Percentiles rank a stretch among this genome's conserved stretches.
phyloP scores from a whole-genome alignment of 1,140 invertebrate species.

The Bemisia tabaci region DNA sequence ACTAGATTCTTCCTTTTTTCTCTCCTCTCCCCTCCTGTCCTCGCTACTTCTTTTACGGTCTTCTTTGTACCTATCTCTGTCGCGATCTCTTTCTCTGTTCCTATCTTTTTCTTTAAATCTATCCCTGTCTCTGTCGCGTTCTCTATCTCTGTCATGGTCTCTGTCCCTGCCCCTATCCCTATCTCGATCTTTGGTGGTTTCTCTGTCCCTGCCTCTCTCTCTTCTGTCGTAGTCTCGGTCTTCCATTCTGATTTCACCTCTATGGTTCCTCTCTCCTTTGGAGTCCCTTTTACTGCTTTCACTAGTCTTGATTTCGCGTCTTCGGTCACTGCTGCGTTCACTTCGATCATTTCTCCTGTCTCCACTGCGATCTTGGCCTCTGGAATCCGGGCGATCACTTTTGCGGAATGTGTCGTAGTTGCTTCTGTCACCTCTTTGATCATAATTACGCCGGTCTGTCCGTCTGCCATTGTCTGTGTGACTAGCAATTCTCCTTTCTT shows the following conservation, averaged over 20 bases:
- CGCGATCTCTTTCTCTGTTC: conserved; percentile 13
- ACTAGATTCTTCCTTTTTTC: conserved; percentile 10
- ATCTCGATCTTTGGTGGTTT: conserved; percentile 11
- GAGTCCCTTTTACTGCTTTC: conserved; percentile 9
- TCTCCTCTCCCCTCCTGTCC: neutral
- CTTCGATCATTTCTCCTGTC: neutral
- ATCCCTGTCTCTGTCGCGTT: conserved; percentile 12
- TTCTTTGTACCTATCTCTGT: conserved; percentile 12
- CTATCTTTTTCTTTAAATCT: conserved; percentile 16
- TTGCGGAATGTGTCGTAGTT: no score
- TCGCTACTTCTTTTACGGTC: conserved; percentile 14
- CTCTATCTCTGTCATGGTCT: conserved; percentile 8
- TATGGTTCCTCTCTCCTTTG: conserved; percentile 11
- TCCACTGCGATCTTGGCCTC: neutral
- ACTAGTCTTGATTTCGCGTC: neutral
- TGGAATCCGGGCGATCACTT: neutral
- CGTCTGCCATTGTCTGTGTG: no score
- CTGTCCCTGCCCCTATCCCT: conserved; percentile 13
- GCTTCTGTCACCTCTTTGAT: no score
- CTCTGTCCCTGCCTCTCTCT: conserved; percentile 12
- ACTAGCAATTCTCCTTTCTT: conserved; percentile 7
- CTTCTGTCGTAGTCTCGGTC: conserved; percentile 11
- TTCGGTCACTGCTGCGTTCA: neutral
- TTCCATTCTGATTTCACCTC: conserved; percentile 9
- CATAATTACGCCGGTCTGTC: no score